A percentile compares a stretch with the other conserved stretches of the same genome.
These are phyloP conservation scores for Hoplostethus atlanticus DNA, from an alignment of 2,797 vertebrate genomes.

Conservation along the genomic window DNA sequence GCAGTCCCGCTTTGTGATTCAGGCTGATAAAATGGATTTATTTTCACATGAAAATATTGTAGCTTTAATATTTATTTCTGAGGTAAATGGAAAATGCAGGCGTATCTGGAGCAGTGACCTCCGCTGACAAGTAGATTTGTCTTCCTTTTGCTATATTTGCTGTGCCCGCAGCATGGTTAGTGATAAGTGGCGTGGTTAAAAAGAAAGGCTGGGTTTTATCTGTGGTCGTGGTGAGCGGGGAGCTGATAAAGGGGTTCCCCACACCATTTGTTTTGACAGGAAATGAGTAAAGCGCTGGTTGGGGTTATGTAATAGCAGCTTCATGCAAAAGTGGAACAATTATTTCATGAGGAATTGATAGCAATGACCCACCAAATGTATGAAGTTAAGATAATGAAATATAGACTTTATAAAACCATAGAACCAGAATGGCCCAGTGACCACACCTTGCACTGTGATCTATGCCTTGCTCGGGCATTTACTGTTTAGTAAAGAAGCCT, in stretches of 20 bases:
- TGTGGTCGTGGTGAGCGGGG: neutral
- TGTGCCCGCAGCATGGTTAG: neutral
- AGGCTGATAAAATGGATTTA: slow-evolving; percentile 2
- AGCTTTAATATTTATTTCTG: neutral
- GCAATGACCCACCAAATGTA: neutral
- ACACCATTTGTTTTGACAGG: neutral
- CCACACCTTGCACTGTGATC: neutral
- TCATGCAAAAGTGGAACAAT: neutral
- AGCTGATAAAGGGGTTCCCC: neutral
- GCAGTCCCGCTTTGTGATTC: slow-evolving; percentile 6
- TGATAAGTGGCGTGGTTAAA: neutral
- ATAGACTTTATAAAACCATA: too few species aligned
- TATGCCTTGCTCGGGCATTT: neutral
- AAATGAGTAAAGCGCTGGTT: too few species aligned
- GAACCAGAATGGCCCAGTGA: too few species aligned
- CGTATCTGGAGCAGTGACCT: neutral
- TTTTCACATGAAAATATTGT: neutral
- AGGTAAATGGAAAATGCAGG: neutral
- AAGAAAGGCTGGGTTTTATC: neutral
- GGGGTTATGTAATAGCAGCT: neutral
- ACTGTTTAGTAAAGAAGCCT: too few species aligned
- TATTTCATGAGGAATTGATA: neutral
- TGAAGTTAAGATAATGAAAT: neutral
- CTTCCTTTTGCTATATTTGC: too few species aligned
- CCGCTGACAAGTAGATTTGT: neutral